These are phyloP conservation scores for Ammodytes marinus DNA, from an alignment of 2,113 vertebrate species.

Conservation along the genomic window DNA sequence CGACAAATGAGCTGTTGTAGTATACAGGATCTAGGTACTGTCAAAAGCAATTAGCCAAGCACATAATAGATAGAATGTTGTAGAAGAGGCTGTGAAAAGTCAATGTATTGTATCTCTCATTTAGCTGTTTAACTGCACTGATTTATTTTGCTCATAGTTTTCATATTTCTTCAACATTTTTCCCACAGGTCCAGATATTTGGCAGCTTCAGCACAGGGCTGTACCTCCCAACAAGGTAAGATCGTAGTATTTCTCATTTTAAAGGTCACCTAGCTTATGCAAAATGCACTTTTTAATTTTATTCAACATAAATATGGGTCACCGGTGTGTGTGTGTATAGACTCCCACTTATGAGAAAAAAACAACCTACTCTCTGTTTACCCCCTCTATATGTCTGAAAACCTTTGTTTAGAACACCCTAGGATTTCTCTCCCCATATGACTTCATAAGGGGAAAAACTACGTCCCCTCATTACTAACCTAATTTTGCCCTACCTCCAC, in stretches of 20 bases:
- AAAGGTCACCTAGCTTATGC: too few species aligned
- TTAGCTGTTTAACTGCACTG: not conserved
- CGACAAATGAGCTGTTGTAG: constrained; percentile 7
- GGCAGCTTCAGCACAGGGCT: constrained; percentile 99
- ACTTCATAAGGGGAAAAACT: too few species aligned
- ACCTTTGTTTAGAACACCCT: too few species aligned
- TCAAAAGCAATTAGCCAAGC: not conserved
- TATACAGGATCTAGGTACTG: not conserved
- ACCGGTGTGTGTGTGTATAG: too few species aligned
- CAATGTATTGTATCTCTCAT: not conserved
- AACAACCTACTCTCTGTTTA: too few species aligned
- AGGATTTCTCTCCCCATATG: too few species aligned
- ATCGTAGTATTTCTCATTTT: not conserved
- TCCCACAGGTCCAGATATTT: constrained; percentile 95
- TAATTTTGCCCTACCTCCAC: too few species aligned
- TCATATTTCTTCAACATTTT: not conserved
- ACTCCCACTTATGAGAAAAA: too few species aligned
- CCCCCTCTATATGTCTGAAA: too few species aligned
- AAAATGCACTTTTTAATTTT: too few species aligned
- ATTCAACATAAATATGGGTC: too few species aligned
- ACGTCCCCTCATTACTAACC: too few species aligned
- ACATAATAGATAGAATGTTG: not conserved
- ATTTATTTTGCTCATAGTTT: not conserved
- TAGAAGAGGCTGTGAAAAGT: not conserved
- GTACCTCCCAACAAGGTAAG: constrained; percentile 98